These are phyloP conservation scores for Perccottus glenii DNA, from an alignment of 2,113 vertebrate species.

Conservation along the genomic window DNA sequence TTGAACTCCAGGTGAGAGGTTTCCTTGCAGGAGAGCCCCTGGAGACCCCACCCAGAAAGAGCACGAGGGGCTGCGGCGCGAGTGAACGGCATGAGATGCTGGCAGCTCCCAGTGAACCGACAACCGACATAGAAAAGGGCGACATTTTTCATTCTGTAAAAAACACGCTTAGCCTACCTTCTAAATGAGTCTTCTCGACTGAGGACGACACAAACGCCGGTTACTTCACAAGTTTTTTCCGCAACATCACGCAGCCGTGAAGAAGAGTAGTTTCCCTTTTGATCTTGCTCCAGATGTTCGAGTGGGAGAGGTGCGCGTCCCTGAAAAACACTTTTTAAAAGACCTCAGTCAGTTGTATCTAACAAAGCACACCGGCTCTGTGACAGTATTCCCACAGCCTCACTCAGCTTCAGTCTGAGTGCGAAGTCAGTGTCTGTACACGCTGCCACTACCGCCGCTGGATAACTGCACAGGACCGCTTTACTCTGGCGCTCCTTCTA, in stretches of 20 bases:
- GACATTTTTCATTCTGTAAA: neutral
- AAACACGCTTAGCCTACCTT: conserved; percentile 35
- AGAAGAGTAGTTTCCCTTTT: conserved; percentile 13
- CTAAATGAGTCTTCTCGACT: conserved; percentile 16
- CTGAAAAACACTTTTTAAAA: neutral
- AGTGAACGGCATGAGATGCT: neutral
- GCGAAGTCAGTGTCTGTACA: conserved; percentile 6
- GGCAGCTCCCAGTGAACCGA: neutral
- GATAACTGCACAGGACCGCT: conserved; percentile 17
- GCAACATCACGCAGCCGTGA: conserved; percentile 14
- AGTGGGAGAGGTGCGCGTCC: no score
- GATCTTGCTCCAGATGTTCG: conserved; percentile 38
- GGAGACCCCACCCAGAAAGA: conserved; percentile 46
- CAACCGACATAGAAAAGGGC: neutral
- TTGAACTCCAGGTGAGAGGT: neutral
- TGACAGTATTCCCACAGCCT: neutral
- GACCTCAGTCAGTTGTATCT: neutral
- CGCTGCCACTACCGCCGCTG: conserved; percentile 19
- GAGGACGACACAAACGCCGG: conserved; percentile 6
- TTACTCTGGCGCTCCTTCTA: conserved; percentile 3
- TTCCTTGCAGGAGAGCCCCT: neutral
- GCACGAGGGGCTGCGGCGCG: neutral
- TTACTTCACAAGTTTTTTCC: conserved; percentile 48
- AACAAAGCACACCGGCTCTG: neutral
- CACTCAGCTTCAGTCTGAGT: conserved; percentile 1